Base-by-base conservation (phyloP, 23 tunicate genomes). In the Halocynthia aurantium region DNA sequence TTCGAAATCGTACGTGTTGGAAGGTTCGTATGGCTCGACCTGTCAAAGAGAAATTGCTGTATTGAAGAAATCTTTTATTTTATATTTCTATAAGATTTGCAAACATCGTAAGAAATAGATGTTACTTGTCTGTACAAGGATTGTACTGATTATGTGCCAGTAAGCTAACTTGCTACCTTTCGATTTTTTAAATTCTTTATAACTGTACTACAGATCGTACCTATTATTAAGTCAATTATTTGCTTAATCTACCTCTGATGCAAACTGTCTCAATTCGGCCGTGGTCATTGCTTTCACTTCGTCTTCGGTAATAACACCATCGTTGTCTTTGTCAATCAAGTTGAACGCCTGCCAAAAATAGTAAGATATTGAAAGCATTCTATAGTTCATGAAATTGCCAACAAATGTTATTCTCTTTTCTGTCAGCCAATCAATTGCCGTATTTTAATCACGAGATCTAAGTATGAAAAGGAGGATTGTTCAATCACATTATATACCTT, bases 11-110 rank as follows among this genome's bases (percentile, higher is more conserved):
- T 82, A 82, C 51, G 53, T 58, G 62, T 82, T 82, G 50, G 86
- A 82, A n/a, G 81, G 81, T 55, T 82, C 86, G 44, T 57, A 82
- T 62, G 61, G 61, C 53, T 82, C 86, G 67, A 62, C 55, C 80
- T 82, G 20, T 60, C 2, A 4, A 60, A 31, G 44, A 4, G 44
- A 31, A 31, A 31, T 31, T 31, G 44, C 44, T 31, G 44, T 31
- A 31, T 31, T 31, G 44, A 31, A 31, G 44, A 31, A 31, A 31
- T 31, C 44, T 31, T 31, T 31, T 31, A 31, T 4, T 31, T 31
- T 31, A 31, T 31, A 0, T 31, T 31, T 31, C 44, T 31, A 31
- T 31, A 31, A 31, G 44, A 31, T 31, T 31, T 31, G 44, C 44
- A 31, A 31, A 31, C 44, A 31, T 31, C 44, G 44, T 31, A 0